Base-by-base conservation (phyloP, 1,140 invertebrate genomes). In the Nixonia krombeini region DNA sequence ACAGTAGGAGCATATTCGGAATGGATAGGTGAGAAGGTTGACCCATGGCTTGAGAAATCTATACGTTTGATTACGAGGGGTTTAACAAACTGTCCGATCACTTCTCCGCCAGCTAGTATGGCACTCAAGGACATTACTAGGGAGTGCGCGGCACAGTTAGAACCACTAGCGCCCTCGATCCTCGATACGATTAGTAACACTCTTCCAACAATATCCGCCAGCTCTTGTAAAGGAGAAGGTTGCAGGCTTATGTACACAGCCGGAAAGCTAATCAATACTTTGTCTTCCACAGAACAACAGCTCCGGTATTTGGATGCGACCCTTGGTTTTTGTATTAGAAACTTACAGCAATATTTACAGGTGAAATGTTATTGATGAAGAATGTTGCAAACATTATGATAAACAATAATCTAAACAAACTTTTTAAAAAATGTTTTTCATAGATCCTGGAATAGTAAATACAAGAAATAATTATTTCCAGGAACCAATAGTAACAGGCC, bases 91-190 rank as follows among this genome's bases (percentile, higher is more conserved):
- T 75, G 79, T 1, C 81, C 88, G 0, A 88, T 92, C 10, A 89
- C 93, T n/a, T 88, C 92, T 0, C 87, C 89, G 1, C 87, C 90
- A 45, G 94, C 95, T 0, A 96, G 94, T 7, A 89, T 96, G 80
- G 94, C 95, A 1, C 84, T 97, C 0, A 94, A 95, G 75, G 94
- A 96, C 69, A 88, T 97, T 15, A 91, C 92, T 1, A 85, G 90
- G 12, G 94, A 95, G 75, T 96, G 94, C 76, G 87, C 89, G 52
- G 76, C 87, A 3, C 88, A 90, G 73, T 84, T 97, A 15, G 86
- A 88, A 33, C 91, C 92, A 0, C 92, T 91, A 66, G 91, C 92
- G 0, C 88, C 80, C 1, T 74, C 79, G 5, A 76, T 85, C 4
- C 62, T 85, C 0, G 77, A 79, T 4, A 83, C 74, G 0, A 81